phyloP scores from a whole-genome alignment of 92 coral and sea anemone species.

The Zoanthus gigantus region DNA sequence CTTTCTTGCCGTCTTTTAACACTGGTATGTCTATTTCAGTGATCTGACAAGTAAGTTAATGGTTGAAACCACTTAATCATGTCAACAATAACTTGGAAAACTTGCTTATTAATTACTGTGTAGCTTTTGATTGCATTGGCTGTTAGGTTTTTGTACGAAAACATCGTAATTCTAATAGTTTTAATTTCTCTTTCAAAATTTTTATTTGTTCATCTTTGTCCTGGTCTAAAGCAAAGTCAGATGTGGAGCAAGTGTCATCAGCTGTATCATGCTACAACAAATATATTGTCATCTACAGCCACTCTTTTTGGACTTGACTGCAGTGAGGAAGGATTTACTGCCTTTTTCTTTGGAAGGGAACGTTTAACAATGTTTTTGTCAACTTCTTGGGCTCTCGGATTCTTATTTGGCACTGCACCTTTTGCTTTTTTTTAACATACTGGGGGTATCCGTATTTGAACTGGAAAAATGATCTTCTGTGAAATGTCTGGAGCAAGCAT shows the following conservation, averaged over 20 bases:
- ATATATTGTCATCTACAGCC: background rate
- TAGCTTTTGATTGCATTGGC: background rate
- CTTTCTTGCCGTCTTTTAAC: no score
- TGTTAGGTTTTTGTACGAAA: no score
- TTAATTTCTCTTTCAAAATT: background rate
- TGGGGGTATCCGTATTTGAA: background rate
- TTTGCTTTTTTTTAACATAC: background rate
- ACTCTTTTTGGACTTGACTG: background rate
- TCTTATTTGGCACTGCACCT: background rate
- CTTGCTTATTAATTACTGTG: background rate
- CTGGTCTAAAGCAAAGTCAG: background rate
- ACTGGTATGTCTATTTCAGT: no score
- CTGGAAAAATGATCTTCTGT: background rate
- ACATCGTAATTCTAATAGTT: background rate
- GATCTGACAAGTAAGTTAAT: no score
- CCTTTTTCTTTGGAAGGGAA: background rate
- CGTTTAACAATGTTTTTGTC: background rate
- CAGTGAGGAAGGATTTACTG: background rate
- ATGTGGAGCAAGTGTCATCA: background rate
- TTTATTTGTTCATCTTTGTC: background rate
- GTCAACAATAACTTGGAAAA: background rate
- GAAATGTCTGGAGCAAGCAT: background rate
- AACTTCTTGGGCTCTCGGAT: background rate
- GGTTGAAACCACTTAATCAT: no score
- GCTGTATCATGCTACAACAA: background rate